Conservation (phyloP, 2,797 vertebrate species). For the Nannoperca australis region DNA sequence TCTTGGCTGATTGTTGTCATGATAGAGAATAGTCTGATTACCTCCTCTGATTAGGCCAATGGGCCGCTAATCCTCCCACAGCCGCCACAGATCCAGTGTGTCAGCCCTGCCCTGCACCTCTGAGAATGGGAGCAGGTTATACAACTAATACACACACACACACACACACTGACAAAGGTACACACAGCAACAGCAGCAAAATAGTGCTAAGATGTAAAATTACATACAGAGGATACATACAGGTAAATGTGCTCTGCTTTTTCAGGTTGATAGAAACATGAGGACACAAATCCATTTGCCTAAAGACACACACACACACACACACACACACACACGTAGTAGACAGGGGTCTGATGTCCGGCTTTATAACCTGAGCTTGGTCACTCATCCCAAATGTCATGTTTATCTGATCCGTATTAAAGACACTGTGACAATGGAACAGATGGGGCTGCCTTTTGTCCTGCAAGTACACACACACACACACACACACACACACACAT, state of each 20-base stretch:
- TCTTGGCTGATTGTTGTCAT: constrained; percentile 81
- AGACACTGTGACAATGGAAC: constrained; percentile 82
- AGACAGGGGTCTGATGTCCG: constrained; percentile 59
- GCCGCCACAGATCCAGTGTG: constrained; percentile 57
- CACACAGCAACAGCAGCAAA: constrained; percentile 13
- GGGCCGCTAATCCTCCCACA: constrained; percentile 73
- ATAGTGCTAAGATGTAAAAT: constrained; percentile 8
- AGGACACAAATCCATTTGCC: neutral
- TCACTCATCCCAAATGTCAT: constrained; percentile 80
- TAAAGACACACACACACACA: constrained; percentile 16
- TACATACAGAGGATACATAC: constrained; percentile 1
- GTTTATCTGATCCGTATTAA: constrained; percentile 86
- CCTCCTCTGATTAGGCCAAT: constrained; percentile 82
- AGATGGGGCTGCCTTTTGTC: constrained; percentile 81
- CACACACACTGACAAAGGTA: neutral
- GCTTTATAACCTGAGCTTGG: constrained; percentile 73
- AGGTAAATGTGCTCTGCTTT: constrained; percentile 17
- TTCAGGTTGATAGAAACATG: neutral
- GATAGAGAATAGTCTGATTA: constrained; percentile 82
- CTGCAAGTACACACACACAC: constrained; percentile 41
- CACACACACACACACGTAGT: constrained; percentile 31
- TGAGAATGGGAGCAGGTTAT: constrained; percentile 57
- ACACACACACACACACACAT: neutral
- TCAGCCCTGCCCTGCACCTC: constrained; percentile 44
- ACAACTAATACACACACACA: constrained; percentile 26